These are phyloP conservation scores for Elaphurus davidianus DNA, from an alignment of 2,113 vertebrate species.

Conservation along the genomic window DNA sequence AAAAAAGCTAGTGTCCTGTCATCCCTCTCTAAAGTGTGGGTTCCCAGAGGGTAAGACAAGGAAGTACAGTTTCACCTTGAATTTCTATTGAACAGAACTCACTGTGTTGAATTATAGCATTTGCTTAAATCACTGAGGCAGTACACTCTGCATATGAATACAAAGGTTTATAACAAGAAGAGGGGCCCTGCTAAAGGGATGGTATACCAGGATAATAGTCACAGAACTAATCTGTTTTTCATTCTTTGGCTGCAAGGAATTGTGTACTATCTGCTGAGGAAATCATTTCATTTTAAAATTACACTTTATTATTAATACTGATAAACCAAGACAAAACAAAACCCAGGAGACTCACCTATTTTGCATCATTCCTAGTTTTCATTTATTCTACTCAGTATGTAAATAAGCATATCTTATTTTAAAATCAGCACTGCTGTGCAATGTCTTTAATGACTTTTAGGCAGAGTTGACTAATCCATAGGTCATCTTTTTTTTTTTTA, in stretches of 20 bases:
- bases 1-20: neutral
- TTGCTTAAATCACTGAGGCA: neutral
- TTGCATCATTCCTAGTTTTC: conserved; percentile 47
- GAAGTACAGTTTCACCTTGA: neutral
- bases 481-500: neutral
- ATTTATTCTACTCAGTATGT: conserved; percentile 7
- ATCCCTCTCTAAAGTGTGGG: neutral
- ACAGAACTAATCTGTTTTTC: neutral
- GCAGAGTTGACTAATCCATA: conserved; percentile 10
- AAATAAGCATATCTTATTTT: conserved; percentile 62
- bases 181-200: neutral
- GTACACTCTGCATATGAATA: neutral
- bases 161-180: neutral
- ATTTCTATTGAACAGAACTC: neutral
- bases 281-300: conserved; percentile 62
- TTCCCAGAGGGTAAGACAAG: neutral
- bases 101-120: neutral
- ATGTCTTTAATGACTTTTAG: conserved; percentile 30
- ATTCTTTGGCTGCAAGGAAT: neutral
- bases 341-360: neutral
- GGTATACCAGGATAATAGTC: neutral
- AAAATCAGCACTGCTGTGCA: conserved; percentile 40
- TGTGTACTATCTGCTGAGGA: conserved; percentile 30
- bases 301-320: conserved; percentile 60
- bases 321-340: conserved; percentile 57